These are phyloP conservation scores for Megamerina dolium DNA, from an alignment of 2,888 invertebrate genomes.

Conservation along the genomic window DNA sequence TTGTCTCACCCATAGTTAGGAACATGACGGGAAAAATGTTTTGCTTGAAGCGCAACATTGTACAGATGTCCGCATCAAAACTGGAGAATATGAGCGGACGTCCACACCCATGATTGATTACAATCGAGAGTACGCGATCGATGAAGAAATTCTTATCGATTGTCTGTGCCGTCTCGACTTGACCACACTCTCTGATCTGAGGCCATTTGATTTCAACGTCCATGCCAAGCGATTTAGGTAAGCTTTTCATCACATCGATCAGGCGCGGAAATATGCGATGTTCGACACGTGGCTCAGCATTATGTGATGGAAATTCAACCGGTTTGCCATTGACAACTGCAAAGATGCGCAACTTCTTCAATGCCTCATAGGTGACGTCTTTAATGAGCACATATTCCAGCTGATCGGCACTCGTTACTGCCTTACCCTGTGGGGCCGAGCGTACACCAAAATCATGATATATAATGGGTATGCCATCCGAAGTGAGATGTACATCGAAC, in stretches of 20 bases:
- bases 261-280: constrained; percentile 93
- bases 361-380: constrained; percentile 83
- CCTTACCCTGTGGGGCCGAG: constrained; percentile 63
- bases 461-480: constrained; percentile 89
- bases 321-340: constrained; percentile 67
- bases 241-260: constrained; percentile 69
- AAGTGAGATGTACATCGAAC: constrained; percentile 95
- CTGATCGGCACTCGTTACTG: constrained; percentile 69
- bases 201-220: constrained; percentile 98
- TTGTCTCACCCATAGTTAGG: constrained; percentile 52
- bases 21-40: constrained; percentile 96
- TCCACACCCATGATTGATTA: constrained; percentile 70
- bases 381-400: constrained; percentile 88
- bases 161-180: constrained; percentile 71
- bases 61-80: constrained; percentile 94
- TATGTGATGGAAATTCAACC: constrained; percentile 61
- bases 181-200: constrained; percentile 76
- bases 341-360: constrained; percentile 83
- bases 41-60: constrained; percentile 89
- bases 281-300: constrained; percentile 71
- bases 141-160: constrained; percentile 90
- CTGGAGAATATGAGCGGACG: constrained; percentile 88
- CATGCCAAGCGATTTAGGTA: constrained; percentile 87
- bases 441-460: constrained; percentile 86
- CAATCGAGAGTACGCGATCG: constrained; percentile 75